Evolutionary conservation across 2,797 vertebrate genomes (phyloP).

Genomic region (Syndactyla subalaris): DNA sequence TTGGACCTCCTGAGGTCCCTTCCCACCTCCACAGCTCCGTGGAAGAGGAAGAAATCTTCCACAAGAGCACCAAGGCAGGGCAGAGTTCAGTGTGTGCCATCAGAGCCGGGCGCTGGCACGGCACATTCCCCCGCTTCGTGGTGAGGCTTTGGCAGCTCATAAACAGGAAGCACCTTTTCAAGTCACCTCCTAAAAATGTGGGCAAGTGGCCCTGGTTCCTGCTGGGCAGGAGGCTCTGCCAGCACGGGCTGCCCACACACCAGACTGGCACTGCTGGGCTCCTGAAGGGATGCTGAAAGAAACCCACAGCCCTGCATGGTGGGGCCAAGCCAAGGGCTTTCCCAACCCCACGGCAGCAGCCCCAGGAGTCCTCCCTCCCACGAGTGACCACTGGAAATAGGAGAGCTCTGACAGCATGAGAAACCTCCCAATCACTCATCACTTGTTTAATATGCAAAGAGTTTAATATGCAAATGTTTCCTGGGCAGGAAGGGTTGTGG

Average conservation of each 20-base stretch:
- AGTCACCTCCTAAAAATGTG: neutral
- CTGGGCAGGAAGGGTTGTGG: neutral
- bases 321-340: neutral
- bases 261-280: neutral
- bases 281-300: accelerated
- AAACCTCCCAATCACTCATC: accelerated
- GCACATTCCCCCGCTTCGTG: neutral
- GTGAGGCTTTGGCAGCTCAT: neutral
- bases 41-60: neutral
- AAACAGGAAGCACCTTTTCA: neutral
- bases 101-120: neutral
- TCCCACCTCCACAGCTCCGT: neutral
- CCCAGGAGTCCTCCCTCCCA: neutral
- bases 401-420: neutral
- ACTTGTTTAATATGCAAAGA: neutral
- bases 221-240: neutral
- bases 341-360: neutral
- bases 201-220: neutral
- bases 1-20: neutral
- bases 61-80: neutral
- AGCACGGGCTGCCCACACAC: neutral
- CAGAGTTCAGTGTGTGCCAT: neutral
- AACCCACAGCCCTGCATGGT: accelerated
- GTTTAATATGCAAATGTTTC: neutral
- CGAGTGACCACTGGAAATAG: neutral